Evolutionary conservation across 2,888 invertebrate species (phyloP).

Genomic region (Dolichopus griseipennis): DNA sequence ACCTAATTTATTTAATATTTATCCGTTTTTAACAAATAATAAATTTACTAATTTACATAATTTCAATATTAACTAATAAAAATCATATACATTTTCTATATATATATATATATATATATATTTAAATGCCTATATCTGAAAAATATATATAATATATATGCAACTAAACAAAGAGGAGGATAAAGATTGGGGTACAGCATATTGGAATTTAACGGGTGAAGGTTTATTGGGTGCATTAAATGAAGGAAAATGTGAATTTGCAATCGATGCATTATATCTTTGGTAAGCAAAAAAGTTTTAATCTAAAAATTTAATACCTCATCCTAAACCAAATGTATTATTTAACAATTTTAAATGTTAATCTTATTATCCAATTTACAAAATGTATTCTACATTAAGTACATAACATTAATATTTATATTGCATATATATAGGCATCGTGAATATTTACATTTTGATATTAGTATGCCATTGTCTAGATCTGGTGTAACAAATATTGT

Average conservation of each 20-base stretch:
- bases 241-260: slow-evolving; percentile 51
- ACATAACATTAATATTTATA: too few relatives aligned
- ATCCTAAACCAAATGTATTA: slow-evolving; percentile 14
- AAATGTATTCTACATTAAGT: too few relatives aligned
- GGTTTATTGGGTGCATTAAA: slow-evolving; percentile 56
- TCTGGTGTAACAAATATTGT: slow-evolving; percentile 60
- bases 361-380: not conserved
- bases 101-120: too few relatives aligned
- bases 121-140: too few relatives aligned
- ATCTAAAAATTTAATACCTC: not conserved
- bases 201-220: slow-evolving; percentile 54
- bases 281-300: slow-evolving; percentile 28
- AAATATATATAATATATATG: too few relatives aligned
- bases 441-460: slow-evolving; percentile 52
- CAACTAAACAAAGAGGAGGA: slow-evolving; percentile 44
- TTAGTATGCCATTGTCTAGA: slow-evolving; percentile 51
- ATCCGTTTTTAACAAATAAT: too few relatives aligned
- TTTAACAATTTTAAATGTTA: not conserved
- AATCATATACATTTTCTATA: too few relatives aligned
- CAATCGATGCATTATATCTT: slow-evolving; percentile 37
- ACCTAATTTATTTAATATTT: too few relatives aligned
- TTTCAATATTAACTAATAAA: too few relatives aligned
- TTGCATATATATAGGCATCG: slow-evolving; percentile 46
- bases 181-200: slow-evolving; percentile 58
- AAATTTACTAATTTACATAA: too few relatives aligned